These are phyloP conservation scores for Mallateleia sp. DNA, from an alignment of 2,888 invertebrate genomes.

Conservation along the genomic window DNA sequence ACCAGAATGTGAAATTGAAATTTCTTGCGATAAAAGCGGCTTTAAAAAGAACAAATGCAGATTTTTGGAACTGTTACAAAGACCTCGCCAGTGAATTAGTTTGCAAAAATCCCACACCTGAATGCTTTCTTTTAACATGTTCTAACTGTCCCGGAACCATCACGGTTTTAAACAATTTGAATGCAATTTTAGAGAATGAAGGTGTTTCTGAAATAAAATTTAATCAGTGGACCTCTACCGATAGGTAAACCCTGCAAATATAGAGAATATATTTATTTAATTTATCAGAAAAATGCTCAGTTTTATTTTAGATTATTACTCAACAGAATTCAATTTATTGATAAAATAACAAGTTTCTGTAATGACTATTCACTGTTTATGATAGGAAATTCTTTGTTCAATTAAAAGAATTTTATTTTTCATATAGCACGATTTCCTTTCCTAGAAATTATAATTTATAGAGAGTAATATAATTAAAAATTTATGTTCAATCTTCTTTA, in stretches of 20 bases:
- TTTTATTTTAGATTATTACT: too few species aligned
- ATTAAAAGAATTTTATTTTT: not conserved
- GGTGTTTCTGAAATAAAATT: not conserved
- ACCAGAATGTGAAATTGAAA: not conserved
- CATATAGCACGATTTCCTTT: not conserved
- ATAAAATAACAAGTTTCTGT: too few species aligned
- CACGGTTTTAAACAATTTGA: not conserved
- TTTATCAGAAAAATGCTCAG: not conserved
- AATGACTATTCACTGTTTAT: too few species aligned
- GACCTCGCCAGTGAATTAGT: not conserved
- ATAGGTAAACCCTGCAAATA: not conserved
- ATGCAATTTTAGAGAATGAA: not conserved
- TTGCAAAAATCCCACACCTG: not conserved
- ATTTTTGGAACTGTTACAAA: not conserved
- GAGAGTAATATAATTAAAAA: too few species aligned
- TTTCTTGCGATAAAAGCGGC: not conserved
- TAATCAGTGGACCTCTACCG: not conserved
- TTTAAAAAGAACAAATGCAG: not conserved
- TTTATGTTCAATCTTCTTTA: not conserved
- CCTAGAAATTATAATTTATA: too few species aligned
- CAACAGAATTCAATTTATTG: too few species aligned
- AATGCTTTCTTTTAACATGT: not conserved
- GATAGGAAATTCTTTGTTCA: too few species aligned
- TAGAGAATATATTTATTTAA: not conserved
- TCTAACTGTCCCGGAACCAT: not conserved